Evolutionary conservation across 1,140 invertebrate species (phyloP).

Genomic region (Vollenhovia emeryi): DNA sequence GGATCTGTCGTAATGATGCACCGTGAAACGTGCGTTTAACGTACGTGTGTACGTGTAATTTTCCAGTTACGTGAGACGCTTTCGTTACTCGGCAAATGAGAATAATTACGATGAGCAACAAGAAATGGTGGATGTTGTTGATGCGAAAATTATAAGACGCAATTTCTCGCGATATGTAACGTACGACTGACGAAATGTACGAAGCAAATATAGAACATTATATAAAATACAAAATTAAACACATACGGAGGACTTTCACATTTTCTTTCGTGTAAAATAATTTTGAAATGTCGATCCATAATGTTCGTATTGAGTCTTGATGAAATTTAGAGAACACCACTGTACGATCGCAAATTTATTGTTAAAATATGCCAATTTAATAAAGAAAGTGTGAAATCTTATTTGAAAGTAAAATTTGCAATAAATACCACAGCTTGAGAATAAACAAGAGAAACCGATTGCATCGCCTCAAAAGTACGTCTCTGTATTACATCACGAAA

Average conservation of each 20-base stretch:
- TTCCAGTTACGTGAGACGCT: constrained; percentile 20
- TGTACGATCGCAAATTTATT: background rate
- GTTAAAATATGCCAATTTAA: background rate
- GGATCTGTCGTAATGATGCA: constrained; percentile 42
- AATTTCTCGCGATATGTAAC: background rate
- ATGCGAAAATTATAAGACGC: background rate
- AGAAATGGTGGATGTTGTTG: background rate
- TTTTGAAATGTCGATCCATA: background rate
- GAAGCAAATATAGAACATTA: background rate
- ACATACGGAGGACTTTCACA: background rate
- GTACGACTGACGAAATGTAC: background rate
- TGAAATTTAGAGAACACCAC: background rate
- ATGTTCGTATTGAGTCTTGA: background rate
- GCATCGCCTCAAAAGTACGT: background rate
- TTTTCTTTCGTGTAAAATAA: background rate
- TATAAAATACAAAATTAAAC: background rate
- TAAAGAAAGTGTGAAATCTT: background rate
- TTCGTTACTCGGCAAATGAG: background rate
- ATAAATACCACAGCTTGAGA: background rate
- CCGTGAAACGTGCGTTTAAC: constrained; percentile 24
- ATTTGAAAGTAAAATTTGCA: constrained; percentile 37
- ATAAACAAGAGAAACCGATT: constrained; percentile 14
- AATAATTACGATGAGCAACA: constrained; percentile 7
- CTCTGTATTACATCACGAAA: background rate
- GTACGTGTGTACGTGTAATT: constrained; percentile 35